These are phyloP conservation scores for Drosophila sucinea DNA, from an alignment of 1,140 invertebrate species.

Conservation along the genomic window DNA sequence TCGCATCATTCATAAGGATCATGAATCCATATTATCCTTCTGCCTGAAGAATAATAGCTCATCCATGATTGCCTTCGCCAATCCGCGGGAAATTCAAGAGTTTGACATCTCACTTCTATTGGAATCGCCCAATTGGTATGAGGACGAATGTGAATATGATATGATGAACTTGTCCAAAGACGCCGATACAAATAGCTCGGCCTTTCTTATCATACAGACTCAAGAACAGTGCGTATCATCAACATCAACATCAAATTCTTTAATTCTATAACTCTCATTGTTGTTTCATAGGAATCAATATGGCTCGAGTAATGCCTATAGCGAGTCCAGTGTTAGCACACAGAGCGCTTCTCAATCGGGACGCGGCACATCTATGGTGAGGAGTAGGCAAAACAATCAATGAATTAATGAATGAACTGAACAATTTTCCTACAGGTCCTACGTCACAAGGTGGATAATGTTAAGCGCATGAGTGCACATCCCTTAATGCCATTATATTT, in stretches of 20 bases:
- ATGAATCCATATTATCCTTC: constrained; percentile 99
- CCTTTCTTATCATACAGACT: constrained; percentile 96
- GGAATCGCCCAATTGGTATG: constrained; percentile 94
- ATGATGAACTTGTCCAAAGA: constrained; percentile 94
- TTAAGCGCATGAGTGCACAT: constrained; percentile 97
- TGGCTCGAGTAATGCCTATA: constrained; percentile 45
- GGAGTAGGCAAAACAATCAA: constrained; percentile 53
- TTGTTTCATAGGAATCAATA: constrained; percentile 51
- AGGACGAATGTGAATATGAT: constrained; percentile 98
- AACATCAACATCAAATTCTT: background rate
- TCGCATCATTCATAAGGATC: constrained; percentile 99
- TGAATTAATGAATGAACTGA: background rate
- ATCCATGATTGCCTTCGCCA: constrained; percentile 94
- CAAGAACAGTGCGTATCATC: constrained; percentile 84
- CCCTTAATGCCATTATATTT: constrained; percentile 96
- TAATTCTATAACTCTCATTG: background rate
- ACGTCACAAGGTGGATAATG: constrained; percentile 95
- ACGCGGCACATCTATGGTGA: constrained; percentile 93
- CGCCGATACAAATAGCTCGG: constrained; percentile 89
- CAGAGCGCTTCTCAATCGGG: constrained; percentile 91
- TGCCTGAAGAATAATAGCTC: constrained; percentile 93
- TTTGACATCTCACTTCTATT: constrained; percentile 96
- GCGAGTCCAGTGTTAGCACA: constrained; percentile 66
- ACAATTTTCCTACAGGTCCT: constrained; percentile 86
- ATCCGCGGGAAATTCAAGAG: constrained; percentile 98